A percentile compares a stretch with the other conserved stretches of the same genome.
These are phyloP conservation scores for Chelidonichthys spinosus DNA, from an alignment of 2,797 vertebrate species.

Conservation along the genomic window DNA sequence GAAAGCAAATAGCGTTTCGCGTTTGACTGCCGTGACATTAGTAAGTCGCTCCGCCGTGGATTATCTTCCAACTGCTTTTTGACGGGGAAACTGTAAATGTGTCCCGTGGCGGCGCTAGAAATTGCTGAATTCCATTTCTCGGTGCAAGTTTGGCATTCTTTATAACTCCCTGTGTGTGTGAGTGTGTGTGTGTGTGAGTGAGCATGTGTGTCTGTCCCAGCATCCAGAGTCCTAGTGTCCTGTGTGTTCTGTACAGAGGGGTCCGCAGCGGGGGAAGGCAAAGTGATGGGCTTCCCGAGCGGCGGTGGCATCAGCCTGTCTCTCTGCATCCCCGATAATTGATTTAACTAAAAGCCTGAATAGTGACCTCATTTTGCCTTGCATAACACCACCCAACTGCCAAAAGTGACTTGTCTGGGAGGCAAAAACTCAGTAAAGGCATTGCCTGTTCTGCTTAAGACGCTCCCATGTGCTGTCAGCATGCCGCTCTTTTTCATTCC, in stretches of 20 bases:
- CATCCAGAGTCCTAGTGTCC: slow-evolving; percentile 50
- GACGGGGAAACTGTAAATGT: slow-evolving; percentile 58
- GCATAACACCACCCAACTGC: slow-evolving; percentile 81
- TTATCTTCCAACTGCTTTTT: slow-evolving; percentile 62
- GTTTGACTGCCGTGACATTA: slow-evolving; percentile 79
- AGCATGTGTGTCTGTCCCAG: slow-evolving; percentile 55
- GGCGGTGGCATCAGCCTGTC: slow-evolving; percentile 66
- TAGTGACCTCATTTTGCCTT: slow-evolving; percentile 84
- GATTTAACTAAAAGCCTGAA: slow-evolving; percentile 84
- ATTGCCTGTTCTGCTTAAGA: slow-evolving; percentile 80
- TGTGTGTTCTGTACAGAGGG: slow-evolving; percentile 47
- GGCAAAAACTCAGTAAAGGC: slow-evolving; percentile 78
- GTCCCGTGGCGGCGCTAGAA: slow-evolving; percentile 67
- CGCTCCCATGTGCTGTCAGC: slow-evolving; percentile 82
- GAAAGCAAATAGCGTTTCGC: slow-evolving; percentile 77
- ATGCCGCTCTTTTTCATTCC: slow-evolving; percentile 72
- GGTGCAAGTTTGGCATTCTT: slow-evolving; percentile 38
- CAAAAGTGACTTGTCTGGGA: slow-evolving; percentile 82
- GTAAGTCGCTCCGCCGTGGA: slow-evolving; percentile 65
- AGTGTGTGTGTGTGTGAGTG: slow-evolving; percentile 9
- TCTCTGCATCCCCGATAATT: slow-evolving; percentile 78
- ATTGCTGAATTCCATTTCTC: slow-evolving; percentile 62
- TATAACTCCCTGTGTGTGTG: slow-evolving; percentile 27
- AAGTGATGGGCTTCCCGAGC: slow-evolving; percentile 72
- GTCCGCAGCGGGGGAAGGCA: slow-evolving; percentile 54